Percentiles rank a stretch among this genome's conserved stretches.
Conservation (phyloP, 1,140 invertebrate species). For the Cherax quadricarinatus region DNA sequence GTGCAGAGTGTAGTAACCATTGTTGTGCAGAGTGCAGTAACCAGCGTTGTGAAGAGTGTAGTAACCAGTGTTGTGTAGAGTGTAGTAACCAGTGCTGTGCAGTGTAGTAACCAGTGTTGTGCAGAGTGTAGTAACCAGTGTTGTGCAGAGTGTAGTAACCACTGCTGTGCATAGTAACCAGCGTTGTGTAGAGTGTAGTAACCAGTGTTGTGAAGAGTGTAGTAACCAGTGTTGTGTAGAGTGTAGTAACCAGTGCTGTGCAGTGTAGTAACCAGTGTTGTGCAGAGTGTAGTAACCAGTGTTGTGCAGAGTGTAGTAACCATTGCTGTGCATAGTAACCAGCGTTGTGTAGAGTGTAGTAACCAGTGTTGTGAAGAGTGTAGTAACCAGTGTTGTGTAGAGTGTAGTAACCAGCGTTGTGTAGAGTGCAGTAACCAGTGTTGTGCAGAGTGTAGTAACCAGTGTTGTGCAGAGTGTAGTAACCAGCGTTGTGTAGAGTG, state of each 20-base stretch:
- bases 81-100: not conserved
- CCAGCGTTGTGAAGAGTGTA: constrained; percentile 6
- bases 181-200: not conserved
- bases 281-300: not conserved
- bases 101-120: too few species aligned
- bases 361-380: constrained; percentile 42
- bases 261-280: too few species aligned
- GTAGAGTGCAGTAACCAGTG: too few species aligned
- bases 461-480: not conserved
- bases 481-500: not conserved
- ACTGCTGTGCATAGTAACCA: not conserved
- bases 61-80: not conserved
- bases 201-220: constrained; percentile 43
- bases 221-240: not conserved
- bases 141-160: not conserved
- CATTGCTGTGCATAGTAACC: not conserved
- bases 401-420: not conserved
- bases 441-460: not conserved
- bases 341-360: not conserved
- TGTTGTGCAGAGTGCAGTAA: too few species aligned
- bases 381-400: not conserved
- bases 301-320: not conserved
- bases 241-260: not conserved
- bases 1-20: not conserved
- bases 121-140: not conserved